Evolutionary conservation across 2,113 vertebrate species (phyloP).

Genomic region (Physeter macrocephalus): DNA sequence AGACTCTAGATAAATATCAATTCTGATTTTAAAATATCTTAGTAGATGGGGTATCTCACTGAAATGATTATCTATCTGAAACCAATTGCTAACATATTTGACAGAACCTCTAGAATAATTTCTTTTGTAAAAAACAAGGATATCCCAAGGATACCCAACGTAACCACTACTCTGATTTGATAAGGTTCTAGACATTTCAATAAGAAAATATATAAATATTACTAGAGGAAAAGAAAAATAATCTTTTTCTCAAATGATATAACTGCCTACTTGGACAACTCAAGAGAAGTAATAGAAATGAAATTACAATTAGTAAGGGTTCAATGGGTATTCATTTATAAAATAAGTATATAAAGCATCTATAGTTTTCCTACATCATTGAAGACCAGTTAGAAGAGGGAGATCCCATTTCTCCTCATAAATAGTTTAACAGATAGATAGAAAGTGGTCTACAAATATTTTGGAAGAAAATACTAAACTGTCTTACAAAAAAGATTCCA

Average conservation of each 20-base stretch:
- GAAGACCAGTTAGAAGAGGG: background rate
- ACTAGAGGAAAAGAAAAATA: background rate
- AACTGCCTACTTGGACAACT: background rate
- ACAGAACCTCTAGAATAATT: background rate
- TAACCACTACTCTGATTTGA: background rate
- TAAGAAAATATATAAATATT: background rate
- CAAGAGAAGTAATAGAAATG: background rate
- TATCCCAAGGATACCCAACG: background rate
- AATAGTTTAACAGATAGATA: background rate
- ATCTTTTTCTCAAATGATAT: background rate
- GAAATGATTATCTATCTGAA: background rate
- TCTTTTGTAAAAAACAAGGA: background rate
- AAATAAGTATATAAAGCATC: background rate
- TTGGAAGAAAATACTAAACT: background rate
- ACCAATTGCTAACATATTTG: background rate
- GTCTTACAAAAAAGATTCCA: background rate
- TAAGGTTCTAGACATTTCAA: background rate
- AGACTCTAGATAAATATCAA: background rate
- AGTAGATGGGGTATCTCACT: background rate
- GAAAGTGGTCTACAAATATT: background rate
- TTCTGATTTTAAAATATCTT: constrained; percentile 1
- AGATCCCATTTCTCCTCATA: background rate
- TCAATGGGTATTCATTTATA: background rate
- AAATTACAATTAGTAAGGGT: background rate
- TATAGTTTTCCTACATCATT: background rate